These are phyloP conservation scores for Phrixothrix hirtus DNA, from an alignment of 2,888 invertebrate species.

Conservation along the genomic window DNA sequence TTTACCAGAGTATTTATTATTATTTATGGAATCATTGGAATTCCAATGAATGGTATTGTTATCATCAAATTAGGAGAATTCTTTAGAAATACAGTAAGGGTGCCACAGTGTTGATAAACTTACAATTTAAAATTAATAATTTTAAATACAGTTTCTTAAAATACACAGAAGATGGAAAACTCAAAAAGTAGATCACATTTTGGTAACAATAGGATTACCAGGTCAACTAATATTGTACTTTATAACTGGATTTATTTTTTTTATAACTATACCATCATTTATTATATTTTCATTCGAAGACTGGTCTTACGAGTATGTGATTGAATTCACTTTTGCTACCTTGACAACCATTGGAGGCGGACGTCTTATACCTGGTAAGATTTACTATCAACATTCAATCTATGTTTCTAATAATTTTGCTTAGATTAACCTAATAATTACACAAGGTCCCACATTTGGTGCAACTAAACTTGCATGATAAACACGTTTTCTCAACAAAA, in stretches of 20 bases:
- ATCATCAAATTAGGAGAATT: constrained; percentile 83
- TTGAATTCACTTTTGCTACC: constrained; percentile 88
- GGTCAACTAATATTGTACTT: constrained; percentile 81
- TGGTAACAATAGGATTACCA: constrained; percentile 71
- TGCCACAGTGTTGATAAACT: no score
- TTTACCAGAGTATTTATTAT: constrained; percentile 84
- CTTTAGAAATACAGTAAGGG: constrained; percentile 75
- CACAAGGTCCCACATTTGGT: no score
- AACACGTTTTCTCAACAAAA: no score
- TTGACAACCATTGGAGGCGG: constrained; percentile 90
- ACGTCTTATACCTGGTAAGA: constrained; percentile 81
- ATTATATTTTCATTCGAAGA: constrained; percentile 83
- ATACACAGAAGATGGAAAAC: constrained; percentile 82
- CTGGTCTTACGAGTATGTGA: constrained; percentile 81
- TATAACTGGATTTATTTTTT: constrained; percentile 82
- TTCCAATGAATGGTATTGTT: constrained; percentile 81
- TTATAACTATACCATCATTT: constrained; percentile 83
- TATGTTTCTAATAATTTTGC: no score
- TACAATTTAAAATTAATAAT: not conserved
- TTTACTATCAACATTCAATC: not conserved
- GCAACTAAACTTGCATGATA: no score
- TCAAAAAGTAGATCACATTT: constrained; percentile 66
- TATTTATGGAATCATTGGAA: constrained; percentile 83
- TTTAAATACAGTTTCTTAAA: constrained; percentile 69
- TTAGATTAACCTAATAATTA: no score